A percentile compares a stretch with the other conserved stretches of the same genome.
phyloP scores from a whole-genome alignment of 2,888 invertebrate genomes.

The Lycocerus yunnanus region DNA sequence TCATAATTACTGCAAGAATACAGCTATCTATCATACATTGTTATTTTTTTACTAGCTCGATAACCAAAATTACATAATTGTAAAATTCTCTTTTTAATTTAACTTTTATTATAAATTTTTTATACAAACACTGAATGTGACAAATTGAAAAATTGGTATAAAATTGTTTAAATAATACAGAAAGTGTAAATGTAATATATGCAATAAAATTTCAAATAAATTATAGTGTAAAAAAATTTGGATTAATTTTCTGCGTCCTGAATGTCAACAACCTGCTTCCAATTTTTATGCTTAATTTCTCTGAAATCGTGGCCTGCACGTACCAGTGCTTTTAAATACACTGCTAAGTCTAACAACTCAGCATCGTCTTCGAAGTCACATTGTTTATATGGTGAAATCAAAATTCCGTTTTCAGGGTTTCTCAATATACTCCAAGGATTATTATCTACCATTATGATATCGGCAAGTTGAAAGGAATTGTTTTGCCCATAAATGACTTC shows the following conservation, averaged over 20 bases:
- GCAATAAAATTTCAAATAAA: too few species aligned
- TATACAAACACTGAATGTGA: neutral
- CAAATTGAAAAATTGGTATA: neutral
- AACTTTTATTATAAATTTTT: neutral
- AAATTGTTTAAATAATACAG: neutral
- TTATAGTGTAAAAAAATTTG: too few species aligned
- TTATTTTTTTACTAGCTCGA: neutral
- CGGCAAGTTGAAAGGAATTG: neutral
- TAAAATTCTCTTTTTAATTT: neutral
- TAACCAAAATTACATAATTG: neutral
- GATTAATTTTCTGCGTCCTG: neutral
- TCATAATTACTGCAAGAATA: neutral
- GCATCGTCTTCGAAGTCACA: rapidly evolving
- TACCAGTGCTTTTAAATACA: neutral
- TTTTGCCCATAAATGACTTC: neutral
- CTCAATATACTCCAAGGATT: neutral
- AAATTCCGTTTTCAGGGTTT: neutral
- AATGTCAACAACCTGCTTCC: neutral
- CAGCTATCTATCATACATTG: neutral
- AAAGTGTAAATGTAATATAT: neutral
- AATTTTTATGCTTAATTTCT: neutral
- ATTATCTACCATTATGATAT: neutral
- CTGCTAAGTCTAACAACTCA: neutral
- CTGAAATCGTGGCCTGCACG: neutral
- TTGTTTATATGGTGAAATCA: neutral